Conservation (phyloP, 1,140 invertebrate species). For the Drosophila kurseongensis region DNA sequence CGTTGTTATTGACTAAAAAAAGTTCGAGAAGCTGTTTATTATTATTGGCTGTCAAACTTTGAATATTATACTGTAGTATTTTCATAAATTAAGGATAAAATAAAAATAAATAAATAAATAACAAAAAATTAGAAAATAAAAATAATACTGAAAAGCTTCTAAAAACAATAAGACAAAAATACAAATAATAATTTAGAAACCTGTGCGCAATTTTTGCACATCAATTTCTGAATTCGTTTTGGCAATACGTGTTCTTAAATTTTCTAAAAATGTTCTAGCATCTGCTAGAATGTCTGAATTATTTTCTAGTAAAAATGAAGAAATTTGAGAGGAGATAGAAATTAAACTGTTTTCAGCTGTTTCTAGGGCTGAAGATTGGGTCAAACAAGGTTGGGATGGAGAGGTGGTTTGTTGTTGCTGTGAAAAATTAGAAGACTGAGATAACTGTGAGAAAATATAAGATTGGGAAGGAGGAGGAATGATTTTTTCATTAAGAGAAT, state of each 20-base stretch:
- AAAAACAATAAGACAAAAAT: neutral
- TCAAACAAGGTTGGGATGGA: neutral
- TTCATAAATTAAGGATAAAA: neutral
- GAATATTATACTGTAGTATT: too few relatives aligned
- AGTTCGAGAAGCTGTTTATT: too few relatives aligned
- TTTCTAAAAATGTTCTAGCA: too few relatives aligned
- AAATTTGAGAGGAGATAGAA: slow-evolving; percentile 1
- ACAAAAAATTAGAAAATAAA: neutral
- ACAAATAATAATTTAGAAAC: slow-evolving; percentile 1
- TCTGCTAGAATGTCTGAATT: neutral
- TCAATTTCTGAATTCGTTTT: neutral
- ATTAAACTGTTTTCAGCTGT: neutral
- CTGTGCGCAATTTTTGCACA: neutral
- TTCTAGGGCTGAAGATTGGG: neutral
- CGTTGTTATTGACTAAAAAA: too few relatives aligned
- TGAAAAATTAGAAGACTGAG: slow-evolving; percentile 1
- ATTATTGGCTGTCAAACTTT: too few relatives aligned
- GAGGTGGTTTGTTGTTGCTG: neutral
- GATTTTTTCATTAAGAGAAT: neutral
- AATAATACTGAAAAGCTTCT: neutral
- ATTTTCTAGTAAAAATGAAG: slow-evolving; percentile 1
- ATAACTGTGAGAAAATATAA: neutral
- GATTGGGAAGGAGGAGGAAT: neutral
- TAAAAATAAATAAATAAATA: slow-evolving; percentile 1
- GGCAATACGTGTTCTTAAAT: too few relatives aligned